Percentiles rank a stretch among this genome's conserved stretches.
phyloP scores from a whole-genome alignment of 2,797 vertebrate species.

The Silurus aristotelis region DNA sequence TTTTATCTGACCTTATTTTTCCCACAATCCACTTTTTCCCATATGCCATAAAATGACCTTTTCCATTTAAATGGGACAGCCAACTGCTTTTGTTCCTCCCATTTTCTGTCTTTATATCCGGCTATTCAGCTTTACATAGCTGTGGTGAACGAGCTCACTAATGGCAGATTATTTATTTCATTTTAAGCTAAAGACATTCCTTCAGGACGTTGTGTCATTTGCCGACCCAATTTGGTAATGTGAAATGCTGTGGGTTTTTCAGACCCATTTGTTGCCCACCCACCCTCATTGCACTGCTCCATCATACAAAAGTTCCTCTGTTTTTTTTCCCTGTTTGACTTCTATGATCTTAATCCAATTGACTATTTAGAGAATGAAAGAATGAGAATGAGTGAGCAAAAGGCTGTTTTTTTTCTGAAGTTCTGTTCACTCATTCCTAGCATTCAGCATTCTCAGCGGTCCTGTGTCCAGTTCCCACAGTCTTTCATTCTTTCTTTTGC shows the following conservation, averaged over 20 bases:
- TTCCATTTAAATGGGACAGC: conserved; percentile 66
- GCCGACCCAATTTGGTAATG: conserved; percentile 81
- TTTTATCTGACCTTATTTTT: conserved; percentile 58
- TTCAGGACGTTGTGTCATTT: conserved; percentile 73
- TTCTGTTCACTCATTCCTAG: conserved; percentile 69
- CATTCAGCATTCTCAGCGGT: conserved; percentile 12
- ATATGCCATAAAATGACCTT: conserved; percentile 68
- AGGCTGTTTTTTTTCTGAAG: conserved; percentile 53
- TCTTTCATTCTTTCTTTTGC: conserved; percentile 22
- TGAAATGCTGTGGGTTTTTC: conserved; percentile 70
- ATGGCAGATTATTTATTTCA: conserved; percentile 77
- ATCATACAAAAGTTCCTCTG: conserved; percentile 56
- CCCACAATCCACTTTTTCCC: conserved; percentile 62
- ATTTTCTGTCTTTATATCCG: conserved; percentile 65
- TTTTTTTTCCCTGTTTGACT: conserved; percentile 50
- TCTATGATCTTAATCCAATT: conserved; percentile 61
- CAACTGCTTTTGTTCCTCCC: conserved; percentile 52
- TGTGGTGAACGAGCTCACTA: conserved; percentile 69
- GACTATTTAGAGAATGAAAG: conserved; percentile 73
- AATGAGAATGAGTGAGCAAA: conserved; percentile 65
- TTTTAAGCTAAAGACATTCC: conserved; percentile 73
- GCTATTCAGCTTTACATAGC: conserved; percentile 75
- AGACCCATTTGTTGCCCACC: conserved; percentile 69
- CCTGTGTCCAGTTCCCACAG: conserved; percentile 35
- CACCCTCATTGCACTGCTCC: conserved; percentile 57